phyloP scores from a whole-genome alignment of 2,888 invertebrate species.

The Agrochola lota region DNA sequence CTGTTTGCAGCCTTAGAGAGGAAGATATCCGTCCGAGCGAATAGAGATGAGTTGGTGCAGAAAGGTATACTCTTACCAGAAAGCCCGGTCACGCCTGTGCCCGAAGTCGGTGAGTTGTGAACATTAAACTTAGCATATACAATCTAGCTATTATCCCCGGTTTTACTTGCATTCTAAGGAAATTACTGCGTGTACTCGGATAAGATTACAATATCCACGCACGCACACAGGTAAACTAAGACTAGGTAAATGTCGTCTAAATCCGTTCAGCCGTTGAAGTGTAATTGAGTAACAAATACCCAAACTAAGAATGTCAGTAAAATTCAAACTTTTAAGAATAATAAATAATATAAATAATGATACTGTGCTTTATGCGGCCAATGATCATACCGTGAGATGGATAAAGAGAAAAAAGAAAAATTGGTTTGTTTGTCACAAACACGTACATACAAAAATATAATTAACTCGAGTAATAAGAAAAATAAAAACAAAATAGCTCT shows the following conservation, averaged over 20 bases:
- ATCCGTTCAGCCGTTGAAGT: neutral
- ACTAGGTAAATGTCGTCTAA: neutral
- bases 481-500: too few relatives aligned
- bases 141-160: neutral
- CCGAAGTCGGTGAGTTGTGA: slow-evolving; percentile 93
- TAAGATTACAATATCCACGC: neutral
- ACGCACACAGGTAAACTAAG: neutral
- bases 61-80: slow-evolving; percentile 98
- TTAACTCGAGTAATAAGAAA: too few relatives aligned
- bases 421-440: too few relatives aligned
- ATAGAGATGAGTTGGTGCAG: slow-evolving; percentile 98
- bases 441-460: too few relatives aligned
- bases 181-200: neutral
- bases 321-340: neutral
- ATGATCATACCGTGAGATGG: neutral
- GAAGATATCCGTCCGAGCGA: slow-evolving; percentile 99
- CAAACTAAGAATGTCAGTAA: neutral
- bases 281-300: neutral
- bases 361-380: neutral
- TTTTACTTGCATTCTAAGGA: neutral
- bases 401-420: neutral
- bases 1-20: slow-evolving; percentile 96
- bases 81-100: slow-evolving; percentile 95
- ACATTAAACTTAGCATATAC: neutral
- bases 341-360: neutral